Evolutionary conservation across 2,797 vertebrate genomes (phyloP).

Genomic region (Odontamblyopus lacepedii): DNA sequence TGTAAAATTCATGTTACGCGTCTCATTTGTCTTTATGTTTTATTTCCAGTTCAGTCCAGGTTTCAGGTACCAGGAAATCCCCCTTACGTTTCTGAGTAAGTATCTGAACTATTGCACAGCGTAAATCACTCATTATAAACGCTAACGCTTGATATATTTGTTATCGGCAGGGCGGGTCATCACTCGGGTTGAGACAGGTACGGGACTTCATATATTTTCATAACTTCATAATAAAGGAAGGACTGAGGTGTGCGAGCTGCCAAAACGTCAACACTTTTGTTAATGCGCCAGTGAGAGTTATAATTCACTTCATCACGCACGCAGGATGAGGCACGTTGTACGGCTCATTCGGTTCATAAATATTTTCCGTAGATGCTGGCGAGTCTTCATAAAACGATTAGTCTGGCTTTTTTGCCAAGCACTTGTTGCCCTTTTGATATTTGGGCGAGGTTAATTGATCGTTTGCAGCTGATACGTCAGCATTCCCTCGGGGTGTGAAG

Average conservation of each 20-base stretch:
- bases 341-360: no score
- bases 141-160: slow-evolving; percentile 24
- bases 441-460: no score
- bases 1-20: neutral
- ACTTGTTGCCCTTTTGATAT: no score
- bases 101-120: slow-evolving; percentile 26
- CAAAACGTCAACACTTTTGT: slow-evolving; percentile 1
- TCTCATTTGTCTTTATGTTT: neutral
- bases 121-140: neutral
- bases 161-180: slow-evolving; percentile 60
- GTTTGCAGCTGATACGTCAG: no score
- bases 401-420: no score
- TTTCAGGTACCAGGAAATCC: slow-evolving; percentile 91
- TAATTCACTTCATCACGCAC: neutral
- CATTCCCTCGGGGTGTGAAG: no score
- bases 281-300: neutral
- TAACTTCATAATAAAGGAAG: neutral
- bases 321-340: neutral
- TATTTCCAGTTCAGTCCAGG: slow-evolving; percentile 85
- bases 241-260: neutral
- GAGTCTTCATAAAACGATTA: no score
- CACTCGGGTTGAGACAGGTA: slow-evolving; percentile 63
- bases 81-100: slow-evolving; percentile 91
- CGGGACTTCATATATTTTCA: slow-evolving; percentile 39
- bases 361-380: neutral